Evolutionary conservation across 2,888 invertebrate species (phyloP), one percentile per base, ranked within the genome.

Genomic region (Tenthredo distinguenda): DNA sequence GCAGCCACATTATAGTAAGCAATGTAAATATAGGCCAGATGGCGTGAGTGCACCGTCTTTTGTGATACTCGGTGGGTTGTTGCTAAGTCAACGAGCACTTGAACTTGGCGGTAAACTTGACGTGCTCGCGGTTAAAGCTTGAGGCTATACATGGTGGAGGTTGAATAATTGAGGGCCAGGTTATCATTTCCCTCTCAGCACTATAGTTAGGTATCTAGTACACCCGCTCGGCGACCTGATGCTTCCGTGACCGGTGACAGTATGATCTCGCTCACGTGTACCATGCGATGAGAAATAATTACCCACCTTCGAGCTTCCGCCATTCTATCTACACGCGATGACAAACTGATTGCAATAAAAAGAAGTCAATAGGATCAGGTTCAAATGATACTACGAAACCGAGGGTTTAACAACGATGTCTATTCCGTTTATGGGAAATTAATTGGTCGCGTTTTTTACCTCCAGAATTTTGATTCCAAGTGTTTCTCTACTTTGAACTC

Each of bases 81-180:
- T 77, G 47, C 26, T 77, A 77, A 77, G 77, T 77, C 77, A 34
- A 83, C 47, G 50, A 40, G 47, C 26, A 68, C 83, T 83, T 47
- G 68, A 83, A 83, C 81, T 81, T 62, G n/a, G 62, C 62, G 40
- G 40, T 62, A 34, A 26, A 62, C 81, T 81, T 34, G 81, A 40
- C 62, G 72, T 21, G 37, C 21, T 40, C 62, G 62, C 40, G 81
- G 58, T 62, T 47, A 10, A 34, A 62, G 81, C 34, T 15, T 21
- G 62, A 40, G 21, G 40, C 37, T 12, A 40, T 37, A 18, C 37
- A 43, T 37, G 26, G 77, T 26, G 12, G 21, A 6, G 58, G 37
- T 62, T 83, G 83, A 83, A 83, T 83, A 68, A 83, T 83, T 71
- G 43, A 65, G 47, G 68, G 47, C 15, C 68, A 26, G 65, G 83